Percentiles rank a stretch among this genome's conserved stretches.
phyloP scores from a whole-genome alignment of 2,113 vertebrate species.

The Hippocampus barbouri region DNA sequence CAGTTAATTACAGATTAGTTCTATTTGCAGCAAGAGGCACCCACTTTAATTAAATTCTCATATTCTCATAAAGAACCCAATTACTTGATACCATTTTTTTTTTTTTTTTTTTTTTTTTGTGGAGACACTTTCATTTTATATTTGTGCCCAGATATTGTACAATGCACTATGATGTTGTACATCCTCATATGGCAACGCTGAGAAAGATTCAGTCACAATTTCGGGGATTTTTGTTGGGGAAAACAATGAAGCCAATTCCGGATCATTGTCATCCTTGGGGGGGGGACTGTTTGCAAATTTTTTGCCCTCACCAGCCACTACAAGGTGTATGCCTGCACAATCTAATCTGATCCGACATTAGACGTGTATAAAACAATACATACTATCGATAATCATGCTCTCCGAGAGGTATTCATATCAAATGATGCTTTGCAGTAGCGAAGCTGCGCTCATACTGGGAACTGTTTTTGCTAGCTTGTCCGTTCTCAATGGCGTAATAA shows the following conservation, averaged over 20 bases:
- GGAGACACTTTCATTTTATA: background rate
- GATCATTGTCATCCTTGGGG: background rate
- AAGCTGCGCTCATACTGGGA: background rate
- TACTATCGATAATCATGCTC: background rate
- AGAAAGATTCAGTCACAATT: background rate
- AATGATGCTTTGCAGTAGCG: background rate
- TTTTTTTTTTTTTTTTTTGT: background rate
- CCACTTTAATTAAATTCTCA: background rate
- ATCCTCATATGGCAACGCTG: background rate
- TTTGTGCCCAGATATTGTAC: background rate
- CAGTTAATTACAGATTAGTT: constrained; percentile 34
- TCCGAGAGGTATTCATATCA: background rate
- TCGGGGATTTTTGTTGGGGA: background rate
- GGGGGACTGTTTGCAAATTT: background rate
- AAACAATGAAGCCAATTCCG: background rate
- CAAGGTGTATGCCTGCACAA: background rate
- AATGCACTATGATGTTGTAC: background rate
- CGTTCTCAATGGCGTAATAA: background rate
- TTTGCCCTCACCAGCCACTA: background rate
- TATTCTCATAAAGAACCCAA: background rate
- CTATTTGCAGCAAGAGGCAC: background rate
- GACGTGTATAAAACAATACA: background rate
- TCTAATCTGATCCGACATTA: background rate
- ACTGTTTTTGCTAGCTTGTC: background rate
- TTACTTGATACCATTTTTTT: background rate